These are phyloP conservation scores for Cydia amplana DNA, from an alignment of 1,140 invertebrate species.

Conservation along the genomic window DNA sequence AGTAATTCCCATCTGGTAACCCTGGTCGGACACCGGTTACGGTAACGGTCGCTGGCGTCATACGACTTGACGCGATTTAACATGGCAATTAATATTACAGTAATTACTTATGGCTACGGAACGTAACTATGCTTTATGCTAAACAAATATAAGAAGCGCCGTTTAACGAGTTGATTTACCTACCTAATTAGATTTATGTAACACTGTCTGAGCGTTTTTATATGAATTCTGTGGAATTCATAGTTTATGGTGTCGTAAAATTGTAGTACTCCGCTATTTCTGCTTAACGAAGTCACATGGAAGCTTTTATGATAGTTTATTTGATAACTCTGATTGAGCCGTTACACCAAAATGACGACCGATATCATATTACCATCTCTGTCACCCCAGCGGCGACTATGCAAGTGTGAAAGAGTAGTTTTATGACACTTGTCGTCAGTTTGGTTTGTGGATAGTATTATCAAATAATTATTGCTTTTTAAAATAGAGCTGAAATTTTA, in stretches of 20 bases:
- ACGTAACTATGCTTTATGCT: slow-evolving; percentile 2
- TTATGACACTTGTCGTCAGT: no score
- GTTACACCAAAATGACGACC: background rate
- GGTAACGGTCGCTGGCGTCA: background rate
- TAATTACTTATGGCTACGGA: slow-evolving; percentile 13
- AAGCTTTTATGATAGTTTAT: background rate
- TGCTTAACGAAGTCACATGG: background rate
- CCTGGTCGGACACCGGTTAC: background rate
- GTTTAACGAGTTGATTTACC: background rate
- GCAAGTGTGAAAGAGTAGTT: no score
- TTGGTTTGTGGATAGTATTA: no score
- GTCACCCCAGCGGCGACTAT: no score
- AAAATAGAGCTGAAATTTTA: no score
- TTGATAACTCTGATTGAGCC: background rate
- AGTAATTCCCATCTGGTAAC: background rate
- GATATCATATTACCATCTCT: no score
- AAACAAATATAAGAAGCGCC: background rate
- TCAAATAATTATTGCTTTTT: no score
- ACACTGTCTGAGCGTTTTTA: background rate
- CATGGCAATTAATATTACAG: background rate
- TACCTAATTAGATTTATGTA: background rate
- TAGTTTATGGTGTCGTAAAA: slow-evolving; percentile 5
- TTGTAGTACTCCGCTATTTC: background rate
- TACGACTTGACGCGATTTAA: background rate
- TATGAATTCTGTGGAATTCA: background rate